Base-by-base conservation (phyloP, 2,888 invertebrate species). In the Sinopyrophorus schimmeli region DNA sequence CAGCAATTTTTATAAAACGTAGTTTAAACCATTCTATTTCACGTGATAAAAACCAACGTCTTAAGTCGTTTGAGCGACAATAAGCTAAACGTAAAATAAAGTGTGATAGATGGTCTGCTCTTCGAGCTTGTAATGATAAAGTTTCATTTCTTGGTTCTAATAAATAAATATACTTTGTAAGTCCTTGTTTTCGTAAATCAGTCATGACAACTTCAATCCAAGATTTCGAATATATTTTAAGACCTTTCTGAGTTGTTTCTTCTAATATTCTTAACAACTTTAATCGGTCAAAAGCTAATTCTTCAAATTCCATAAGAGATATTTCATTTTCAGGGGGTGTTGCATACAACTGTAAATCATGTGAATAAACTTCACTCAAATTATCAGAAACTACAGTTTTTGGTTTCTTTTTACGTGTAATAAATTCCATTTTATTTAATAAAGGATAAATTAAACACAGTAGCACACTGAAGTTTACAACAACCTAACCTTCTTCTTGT, bases 31-130 rank as follows among this genome's bases (percentile, higher is more conserved):
- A 77, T 66, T 98, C 97, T 51, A 89, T 72, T 77, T 99, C 99
- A 57, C 91, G 83, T 11, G 82, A 76, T 7, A 95, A 76, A 68
- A 95, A 94, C 97, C 98, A 98, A 48, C 79, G 81, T 18, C 89
- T 78, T 21, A 92, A 76, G 43, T 96, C 94, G 58, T 90, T 89
- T 12, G 87, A 86, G 63, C 89, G 81, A 67, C 94, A 96, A 72
- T 92, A 97, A 0, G 93, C 93, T 46, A 99, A 73, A 43, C 96
- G 80, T 2, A 98, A 76, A 61, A 97, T 90, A 70, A 89, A 97
- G 72, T 99, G 98, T 1, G 97, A 92, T 37, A 96, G 81, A 64
- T 91, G 87, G 73, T 99, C 98, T 53, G 82, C 81, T 18, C 81
- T 79, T 42, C 90, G 78, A 1, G 82, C 81, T 66, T 84, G 81